phyloP scores from a whole-genome alignment of 2,113 vertebrate species.

The Tretioscincus oriximinensis region DNA sequence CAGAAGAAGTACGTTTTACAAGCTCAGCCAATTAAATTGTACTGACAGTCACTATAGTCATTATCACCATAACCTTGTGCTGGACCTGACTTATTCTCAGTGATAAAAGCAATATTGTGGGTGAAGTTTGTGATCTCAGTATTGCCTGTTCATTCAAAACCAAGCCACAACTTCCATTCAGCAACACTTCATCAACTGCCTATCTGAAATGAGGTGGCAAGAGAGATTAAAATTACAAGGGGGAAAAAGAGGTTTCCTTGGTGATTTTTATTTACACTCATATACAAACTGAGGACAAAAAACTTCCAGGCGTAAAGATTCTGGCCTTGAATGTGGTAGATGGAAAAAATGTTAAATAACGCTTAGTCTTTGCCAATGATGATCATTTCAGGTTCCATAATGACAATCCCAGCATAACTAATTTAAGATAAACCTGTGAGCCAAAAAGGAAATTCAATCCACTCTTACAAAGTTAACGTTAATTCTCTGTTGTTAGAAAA shows the following conservation, averaged over 20 bases:
- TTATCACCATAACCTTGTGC: slow-evolving; percentile 15
- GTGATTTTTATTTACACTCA: background rate
- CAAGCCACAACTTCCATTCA: slow-evolving; percentile 10
- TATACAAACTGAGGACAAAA: background rate
- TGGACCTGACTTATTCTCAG: slow-evolving; percentile 31
- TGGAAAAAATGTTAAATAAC: background rate
- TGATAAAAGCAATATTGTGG: slow-evolving; percentile 27
- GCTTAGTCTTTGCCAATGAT: background rate
- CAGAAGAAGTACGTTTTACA: slow-evolving; percentile 28
- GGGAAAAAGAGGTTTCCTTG: background rate
- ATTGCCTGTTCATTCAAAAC: slow-evolving; percentile 11
- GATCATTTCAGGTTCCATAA: slow-evolving; percentile 1
- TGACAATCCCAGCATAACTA: slow-evolving; percentile 5
- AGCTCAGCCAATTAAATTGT: slow-evolving; percentile 52
- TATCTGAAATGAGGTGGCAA: background rate
- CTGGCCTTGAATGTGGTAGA: background rate
- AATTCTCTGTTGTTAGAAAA: slow-evolving; percentile 1
- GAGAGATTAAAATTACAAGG: slow-evolving; percentile 4
- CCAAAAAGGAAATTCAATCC: background rate
- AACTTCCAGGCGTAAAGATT: slow-evolving; percentile 25
- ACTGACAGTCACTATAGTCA: slow-evolving; percentile 28
- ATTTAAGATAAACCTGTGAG: slow-evolving; percentile 28
- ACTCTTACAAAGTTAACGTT: slow-evolving; percentile 18
- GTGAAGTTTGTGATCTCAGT: slow-evolving; percentile 8
- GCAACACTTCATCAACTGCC: slow-evolving; percentile 16